These are phyloP conservation scores for Cerastis rubricosa DNA, from an alignment of 2,888 invertebrate species.

Conservation along the genomic window DNA sequence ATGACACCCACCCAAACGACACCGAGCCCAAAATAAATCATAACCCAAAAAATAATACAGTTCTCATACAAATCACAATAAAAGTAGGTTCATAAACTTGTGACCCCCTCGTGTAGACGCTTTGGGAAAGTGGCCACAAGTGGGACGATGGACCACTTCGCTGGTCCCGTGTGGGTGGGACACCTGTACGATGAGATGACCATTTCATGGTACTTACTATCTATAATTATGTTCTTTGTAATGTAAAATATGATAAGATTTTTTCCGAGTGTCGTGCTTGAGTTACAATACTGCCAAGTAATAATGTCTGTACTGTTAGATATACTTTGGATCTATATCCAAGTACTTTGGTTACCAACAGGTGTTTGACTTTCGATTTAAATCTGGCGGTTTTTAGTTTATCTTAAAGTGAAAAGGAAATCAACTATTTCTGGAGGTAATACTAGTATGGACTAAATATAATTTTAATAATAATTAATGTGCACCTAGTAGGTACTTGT, in stretches of 20 bases:
- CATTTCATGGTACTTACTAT: conserved; percentile 35
- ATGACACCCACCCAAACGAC: conserved; percentile 27
- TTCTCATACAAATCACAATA: conserved; percentile 68
- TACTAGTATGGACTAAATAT: not conserved
- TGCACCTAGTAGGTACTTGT: not conserved
- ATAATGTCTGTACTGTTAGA: not conserved
- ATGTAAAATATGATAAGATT: not conserved
- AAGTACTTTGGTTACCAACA: not conserved
- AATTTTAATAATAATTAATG: not conserved
- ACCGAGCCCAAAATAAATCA: conserved; percentile 34
- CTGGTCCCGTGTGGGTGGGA: conserved; percentile 63
- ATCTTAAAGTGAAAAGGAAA: not conserved
- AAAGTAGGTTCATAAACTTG: conserved; percentile 68
- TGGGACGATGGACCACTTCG: conserved; percentile 63
- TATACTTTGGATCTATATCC: not conserved
- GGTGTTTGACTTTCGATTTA: not conserved
- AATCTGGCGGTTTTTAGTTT: not conserved
- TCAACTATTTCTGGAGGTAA: not conserved
- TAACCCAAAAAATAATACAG: conserved; percentile 52
- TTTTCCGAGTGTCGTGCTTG: not conserved
- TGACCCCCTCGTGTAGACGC: conserved; percentile 59
- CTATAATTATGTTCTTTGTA: conserved; percentile 17
- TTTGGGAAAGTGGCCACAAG: conserved; percentile 69
- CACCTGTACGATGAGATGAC: conserved; percentile 62
- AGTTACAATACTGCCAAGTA: not conserved